These are phyloP conservation scores for Tetrax tetrax DNA, from an alignment of 2,113 vertebrate species.

Conservation along the genomic window DNA sequence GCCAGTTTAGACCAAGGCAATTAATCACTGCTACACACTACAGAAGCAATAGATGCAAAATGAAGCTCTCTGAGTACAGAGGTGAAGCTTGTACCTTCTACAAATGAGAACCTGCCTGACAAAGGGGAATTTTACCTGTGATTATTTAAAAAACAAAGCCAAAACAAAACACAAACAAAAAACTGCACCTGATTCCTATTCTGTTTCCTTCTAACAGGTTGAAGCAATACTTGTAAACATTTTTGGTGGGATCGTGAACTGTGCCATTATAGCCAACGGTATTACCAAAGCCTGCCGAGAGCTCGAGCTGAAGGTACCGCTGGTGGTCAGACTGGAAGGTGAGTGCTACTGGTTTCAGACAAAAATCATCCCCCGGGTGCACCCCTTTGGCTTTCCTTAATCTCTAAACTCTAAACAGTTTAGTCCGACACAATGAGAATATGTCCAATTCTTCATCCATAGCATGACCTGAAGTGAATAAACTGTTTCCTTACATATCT, in stretches of 20 bases:
- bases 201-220: conserved; percentile 77
- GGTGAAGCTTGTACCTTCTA: neutral
- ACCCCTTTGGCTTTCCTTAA: neutral
- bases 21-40: neutral
- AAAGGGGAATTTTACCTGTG: neutral
- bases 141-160: neutral
- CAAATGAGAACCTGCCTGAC: neutral
- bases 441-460: neutral
- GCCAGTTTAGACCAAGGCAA: neutral
- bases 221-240: conserved; percentile 98
- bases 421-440: neutral
- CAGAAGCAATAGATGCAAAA: neutral
- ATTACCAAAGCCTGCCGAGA: conserved; percentile 96
- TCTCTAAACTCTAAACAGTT: neutral
- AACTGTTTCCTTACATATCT: neutral
- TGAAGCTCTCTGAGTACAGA: neutral
- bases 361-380: neutral
- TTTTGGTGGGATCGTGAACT: conserved; percentile 98
- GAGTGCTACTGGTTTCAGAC: neutral
- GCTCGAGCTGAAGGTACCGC: conserved; percentile 91
- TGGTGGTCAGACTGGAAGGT: conserved; percentile 98
- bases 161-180: neutral
- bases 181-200: accelerated
- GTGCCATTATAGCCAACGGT: conserved; percentile 96
- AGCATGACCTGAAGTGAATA: neutral